A percentile compares a stretch with the other conserved stretches of the same genome.
Conservation (phyloP, 2,113 vertebrate species). For the Lophochroa leadbeateri region DNA sequence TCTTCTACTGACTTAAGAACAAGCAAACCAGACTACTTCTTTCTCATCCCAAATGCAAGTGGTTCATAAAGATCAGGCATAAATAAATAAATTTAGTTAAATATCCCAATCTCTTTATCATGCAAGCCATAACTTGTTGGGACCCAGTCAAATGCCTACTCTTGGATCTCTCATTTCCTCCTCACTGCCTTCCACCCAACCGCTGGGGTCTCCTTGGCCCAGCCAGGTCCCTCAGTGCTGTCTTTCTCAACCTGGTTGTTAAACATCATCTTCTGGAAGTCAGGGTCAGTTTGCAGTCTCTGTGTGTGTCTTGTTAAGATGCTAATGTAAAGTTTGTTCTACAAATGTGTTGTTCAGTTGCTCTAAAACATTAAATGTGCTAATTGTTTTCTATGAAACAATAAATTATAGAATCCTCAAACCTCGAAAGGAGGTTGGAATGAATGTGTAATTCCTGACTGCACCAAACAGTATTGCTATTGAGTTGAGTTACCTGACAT, state of each 20-base stretch:
- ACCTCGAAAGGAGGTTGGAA: neutral
- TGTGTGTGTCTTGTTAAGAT: accelerated
- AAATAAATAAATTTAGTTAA: neutral
- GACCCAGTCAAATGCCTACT: neutral
- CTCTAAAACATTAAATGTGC: neutral
- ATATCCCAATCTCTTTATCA: neutral
- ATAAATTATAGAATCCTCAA: neutral
- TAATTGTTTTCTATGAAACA: neutral
- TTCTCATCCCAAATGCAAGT: neutral
- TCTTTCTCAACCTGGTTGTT: neutral
- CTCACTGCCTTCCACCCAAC: neutral
- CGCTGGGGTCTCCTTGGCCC: neutral
- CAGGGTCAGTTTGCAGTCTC: neutral
- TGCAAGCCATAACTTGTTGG: neutral
- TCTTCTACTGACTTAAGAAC: neutral
- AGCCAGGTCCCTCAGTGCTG: neutral
- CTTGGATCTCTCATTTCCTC: neutral
- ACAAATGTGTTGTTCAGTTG: accelerated
- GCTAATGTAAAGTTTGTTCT: neutral
- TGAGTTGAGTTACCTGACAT: conserved; percentile 55
- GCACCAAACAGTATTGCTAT: conserved; percentile 8
- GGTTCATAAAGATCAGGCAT: neutral
- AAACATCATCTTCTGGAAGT: neutral
- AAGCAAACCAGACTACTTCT: neutral
- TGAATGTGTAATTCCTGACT: neutral